Conservation (phyloP, 64 coral and sea anemone species). For the Anthopleura sola region DNA sequence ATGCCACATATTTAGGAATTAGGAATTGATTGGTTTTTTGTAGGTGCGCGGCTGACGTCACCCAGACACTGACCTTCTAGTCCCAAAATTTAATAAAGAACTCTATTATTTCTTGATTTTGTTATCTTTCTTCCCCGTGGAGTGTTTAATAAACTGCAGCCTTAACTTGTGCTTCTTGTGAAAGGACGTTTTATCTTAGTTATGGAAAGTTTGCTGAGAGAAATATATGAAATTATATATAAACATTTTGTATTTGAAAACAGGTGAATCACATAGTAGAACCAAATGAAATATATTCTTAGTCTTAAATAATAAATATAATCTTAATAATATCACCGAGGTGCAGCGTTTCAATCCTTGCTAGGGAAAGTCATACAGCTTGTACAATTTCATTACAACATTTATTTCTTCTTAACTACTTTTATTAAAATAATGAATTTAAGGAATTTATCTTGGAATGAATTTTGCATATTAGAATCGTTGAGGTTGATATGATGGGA, state of each 20-base stretch:
- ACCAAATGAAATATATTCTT: not conserved
- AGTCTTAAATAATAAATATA: not conserved
- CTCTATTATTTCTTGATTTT: not conserved
- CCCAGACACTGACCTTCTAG: not conserved
- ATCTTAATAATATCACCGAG: not conserved
- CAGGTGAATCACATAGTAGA: not conserved
- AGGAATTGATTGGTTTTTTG: not conserved
- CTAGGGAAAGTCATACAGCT: not conserved
- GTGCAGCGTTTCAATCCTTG: not conserved
- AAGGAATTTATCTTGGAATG: not conserved
- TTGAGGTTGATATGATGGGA: not conserved
- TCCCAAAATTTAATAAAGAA: not conserved
- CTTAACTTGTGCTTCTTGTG: not conserved
- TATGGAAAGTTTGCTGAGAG: not conserved
- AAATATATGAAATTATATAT: slow-evolving; percentile 12
- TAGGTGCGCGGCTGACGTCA: not conserved
- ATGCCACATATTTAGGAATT: slow-evolving; percentile 15
- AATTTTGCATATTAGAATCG: not conserved
- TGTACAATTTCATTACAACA: not conserved
- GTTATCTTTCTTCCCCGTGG: not conserved
- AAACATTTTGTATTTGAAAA: slow-evolving; percentile 9
- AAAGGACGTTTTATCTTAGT: not conserved
- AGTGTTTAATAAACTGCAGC: not conserved
- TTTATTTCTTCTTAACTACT: not conserved
- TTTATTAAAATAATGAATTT: not conserved